These are phyloP conservation scores for Nasua narica DNA, from an alignment of 2,797 vertebrate species.

Conservation along the genomic window DNA sequence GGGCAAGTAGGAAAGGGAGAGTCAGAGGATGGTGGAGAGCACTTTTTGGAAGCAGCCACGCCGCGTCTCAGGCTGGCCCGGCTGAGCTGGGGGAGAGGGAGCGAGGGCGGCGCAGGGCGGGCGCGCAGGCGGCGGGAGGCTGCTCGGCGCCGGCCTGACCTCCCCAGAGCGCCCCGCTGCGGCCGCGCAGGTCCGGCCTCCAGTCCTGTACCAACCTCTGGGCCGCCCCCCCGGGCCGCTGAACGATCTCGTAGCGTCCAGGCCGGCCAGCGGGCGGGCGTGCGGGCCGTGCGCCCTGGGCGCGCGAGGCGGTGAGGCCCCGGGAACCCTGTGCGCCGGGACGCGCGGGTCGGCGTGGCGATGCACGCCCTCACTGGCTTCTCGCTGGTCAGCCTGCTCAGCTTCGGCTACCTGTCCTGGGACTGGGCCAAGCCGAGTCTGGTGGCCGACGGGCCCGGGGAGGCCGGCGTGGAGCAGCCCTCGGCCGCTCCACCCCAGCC, in stretches of 20 bases:
- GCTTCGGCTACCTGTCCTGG: slow-evolving; percentile 96
- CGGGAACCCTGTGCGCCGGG: not conserved
- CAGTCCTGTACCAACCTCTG: not conserved
- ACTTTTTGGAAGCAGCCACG: slow-evolving; percentile 43
- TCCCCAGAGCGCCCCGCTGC: slow-evolving; percentile 3
- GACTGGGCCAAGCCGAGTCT: slow-evolving; percentile 92
- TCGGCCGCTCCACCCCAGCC: slow-evolving; percentile 78
- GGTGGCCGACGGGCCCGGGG: slow-evolving; percentile 86
- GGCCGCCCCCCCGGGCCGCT: not conserved
- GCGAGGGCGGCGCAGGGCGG: not conserved
- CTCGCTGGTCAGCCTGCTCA: slow-evolving; percentile 94
- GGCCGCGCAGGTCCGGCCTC: not conserved
- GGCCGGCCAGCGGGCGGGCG: not conserved
- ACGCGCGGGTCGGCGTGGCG: slow-evolving; percentile 82
- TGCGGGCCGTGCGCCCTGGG: slow-evolving; percentile 50
- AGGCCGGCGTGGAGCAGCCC: slow-evolving; percentile 49
- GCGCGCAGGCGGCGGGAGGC: not conserved
- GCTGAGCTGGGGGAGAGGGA: slow-evolving; percentile 23
- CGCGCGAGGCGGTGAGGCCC: slow-evolving; percentile 12
- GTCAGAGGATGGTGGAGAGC: slow-evolving; percentile 66
- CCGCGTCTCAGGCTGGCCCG: slow-evolving; percentile 42
- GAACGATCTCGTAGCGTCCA: not conserved
- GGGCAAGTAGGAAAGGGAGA: slow-evolving; percentile 9
- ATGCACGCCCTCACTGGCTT: slow-evolving; percentile 92
- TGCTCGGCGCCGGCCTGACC: not conserved